Conservation (phyloP, 2,888 invertebrate species). For the Synergus japonicus region DNA sequence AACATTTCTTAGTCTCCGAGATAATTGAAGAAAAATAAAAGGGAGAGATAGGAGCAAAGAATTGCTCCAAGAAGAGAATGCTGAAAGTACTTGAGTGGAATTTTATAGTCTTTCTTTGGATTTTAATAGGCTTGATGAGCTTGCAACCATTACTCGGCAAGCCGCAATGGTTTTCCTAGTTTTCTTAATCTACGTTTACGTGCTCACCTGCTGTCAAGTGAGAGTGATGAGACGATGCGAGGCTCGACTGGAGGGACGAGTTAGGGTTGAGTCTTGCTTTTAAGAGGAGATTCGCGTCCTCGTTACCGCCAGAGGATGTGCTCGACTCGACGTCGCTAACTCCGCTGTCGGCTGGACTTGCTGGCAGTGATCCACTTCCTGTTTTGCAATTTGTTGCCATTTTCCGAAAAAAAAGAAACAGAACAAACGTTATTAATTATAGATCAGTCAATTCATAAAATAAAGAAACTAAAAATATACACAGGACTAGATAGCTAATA, state of each 20-base stretch:
- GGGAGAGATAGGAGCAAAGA: not conserved
- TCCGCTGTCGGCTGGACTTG: slow-evolving; percentile 98
- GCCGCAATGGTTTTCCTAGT: slow-evolving; percentile 10
- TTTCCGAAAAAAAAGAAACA: not conserved
- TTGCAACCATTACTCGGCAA: not conserved
- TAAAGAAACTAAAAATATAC: not conserved
- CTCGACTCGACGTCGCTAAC: slow-evolving; percentile 98
- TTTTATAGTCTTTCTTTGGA: slow-evolving; percentile 6
- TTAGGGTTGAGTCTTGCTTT: slow-evolving; percentile 92
- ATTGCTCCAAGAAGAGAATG: slow-evolving; percentile 3
- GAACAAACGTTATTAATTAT: not conserved
- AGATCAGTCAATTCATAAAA: not conserved
- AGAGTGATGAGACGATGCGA: slow-evolving; percentile 73
- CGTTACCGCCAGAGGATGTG: slow-evolving; percentile 83
- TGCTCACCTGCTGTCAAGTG: slow-evolving; percentile 74
- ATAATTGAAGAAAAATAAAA: slow-evolving; percentile 4
- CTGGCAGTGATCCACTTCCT: slow-evolving; percentile 91
- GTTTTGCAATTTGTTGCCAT: slow-evolving; percentile 62
- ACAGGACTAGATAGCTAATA: not conserved
- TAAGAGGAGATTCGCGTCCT: slow-evolving; percentile 79
- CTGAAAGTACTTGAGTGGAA: slow-evolving; percentile 3
- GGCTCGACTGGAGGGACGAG: slow-evolving; percentile 73
- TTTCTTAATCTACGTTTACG: slow-evolving; percentile 52
- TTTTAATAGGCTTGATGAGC: slow-evolving; percentile 19
- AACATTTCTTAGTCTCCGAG: not conserved